A percentile compares a stretch with the other conserved stretches of the same genome.
These are phyloP conservation scores for Apaloderma vittatum DNA, from an alignment of 2,113 vertebrate genomes.

Conservation along the genomic window DNA sequence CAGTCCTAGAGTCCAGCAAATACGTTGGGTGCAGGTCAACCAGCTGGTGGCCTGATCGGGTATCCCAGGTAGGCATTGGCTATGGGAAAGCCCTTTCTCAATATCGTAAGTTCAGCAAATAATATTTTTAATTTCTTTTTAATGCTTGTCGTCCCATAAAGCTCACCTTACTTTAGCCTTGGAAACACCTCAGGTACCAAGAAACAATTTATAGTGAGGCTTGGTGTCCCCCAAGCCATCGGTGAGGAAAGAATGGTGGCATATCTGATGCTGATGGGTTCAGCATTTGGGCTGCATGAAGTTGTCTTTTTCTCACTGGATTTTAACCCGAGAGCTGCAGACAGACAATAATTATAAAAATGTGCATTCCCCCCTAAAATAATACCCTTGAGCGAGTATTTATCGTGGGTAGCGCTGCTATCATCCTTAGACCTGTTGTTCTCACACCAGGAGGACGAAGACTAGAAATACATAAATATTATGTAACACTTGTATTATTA, in stretches of 20 bases:
- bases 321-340: background rate
- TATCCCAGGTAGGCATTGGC: background rate
- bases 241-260: background rate
- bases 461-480: background rate
- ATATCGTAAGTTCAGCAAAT: background rate
- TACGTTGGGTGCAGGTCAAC: background rate
- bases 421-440: background rate
- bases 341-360: background rate
- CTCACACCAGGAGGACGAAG: background rate
- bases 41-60: background rate
- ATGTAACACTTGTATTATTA: background rate
- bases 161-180: background rate
- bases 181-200: background rate
- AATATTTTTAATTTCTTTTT: background rate
- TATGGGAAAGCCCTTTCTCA: background rate
- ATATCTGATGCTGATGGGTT: background rate
- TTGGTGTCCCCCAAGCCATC: background rate
- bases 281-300: background rate
- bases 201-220: background rate
- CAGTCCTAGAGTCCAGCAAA: background rate
- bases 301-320: background rate
- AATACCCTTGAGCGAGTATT: background rate
- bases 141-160: background rate
- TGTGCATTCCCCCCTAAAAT: background rate
- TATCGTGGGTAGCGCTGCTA: background rate